Conservation (phyloP, 2,888 invertebrate genomes). For the Homarus gammarus region DNA sequence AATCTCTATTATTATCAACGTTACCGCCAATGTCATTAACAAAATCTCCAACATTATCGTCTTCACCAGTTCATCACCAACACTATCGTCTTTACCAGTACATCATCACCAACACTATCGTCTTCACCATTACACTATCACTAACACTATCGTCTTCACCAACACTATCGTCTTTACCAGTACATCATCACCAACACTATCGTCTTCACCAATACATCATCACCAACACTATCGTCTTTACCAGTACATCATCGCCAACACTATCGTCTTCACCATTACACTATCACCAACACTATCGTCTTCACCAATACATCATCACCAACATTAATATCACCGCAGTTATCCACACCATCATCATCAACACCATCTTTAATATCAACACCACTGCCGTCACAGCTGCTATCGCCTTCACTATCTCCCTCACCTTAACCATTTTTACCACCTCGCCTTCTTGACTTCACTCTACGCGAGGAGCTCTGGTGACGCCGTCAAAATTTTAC, state of each 20-base stretch:
- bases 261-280: neutral
- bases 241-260: neutral
- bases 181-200: too few relatives aligned
- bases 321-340: neutral
- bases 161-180: too few relatives aligned
- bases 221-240: neutral
- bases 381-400: too few relatives aligned
- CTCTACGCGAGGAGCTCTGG: too few relatives aligned
- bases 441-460: too few relatives aligned
- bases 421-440: too few relatives aligned
- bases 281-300: neutral
- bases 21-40: neutral
- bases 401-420: too few relatives aligned
- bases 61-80: neutral
- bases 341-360: slow-evolving; percentile 4
- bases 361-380: neutral
- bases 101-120: neutral
- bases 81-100: neutral
- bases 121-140: neutral
- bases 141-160: neutral
- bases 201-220: too few relatives aligned
- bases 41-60: neutral
- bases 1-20: neutral
- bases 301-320: neutral
- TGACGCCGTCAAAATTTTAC: too few relatives aligned